Percentiles rank a stretch among this genome's conserved stretches.
Evolutionary conservation across 2,113 vertebrate genomes (phyloP).

Genomic region (Notothenia rossii): DNA sequence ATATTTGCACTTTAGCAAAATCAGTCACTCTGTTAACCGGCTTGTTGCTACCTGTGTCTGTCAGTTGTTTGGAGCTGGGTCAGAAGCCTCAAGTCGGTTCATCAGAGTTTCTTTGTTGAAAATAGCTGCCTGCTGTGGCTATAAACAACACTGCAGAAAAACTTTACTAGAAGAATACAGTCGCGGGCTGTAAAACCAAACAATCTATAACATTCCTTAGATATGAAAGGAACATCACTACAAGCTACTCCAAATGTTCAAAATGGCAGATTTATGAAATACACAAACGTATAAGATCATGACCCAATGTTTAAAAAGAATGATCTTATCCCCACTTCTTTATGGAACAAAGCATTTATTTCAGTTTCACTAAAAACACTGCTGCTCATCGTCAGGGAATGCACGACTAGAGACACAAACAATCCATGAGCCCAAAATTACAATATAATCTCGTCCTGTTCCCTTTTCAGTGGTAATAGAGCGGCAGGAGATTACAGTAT

Average conservation of each 20-base stretch:
- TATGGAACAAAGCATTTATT: conserved; percentile 1
- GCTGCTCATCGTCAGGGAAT: conserved; percentile 31
- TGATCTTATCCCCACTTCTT: neutral
- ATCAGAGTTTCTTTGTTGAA: conserved; percentile 1
- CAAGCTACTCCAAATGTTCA: neutral
- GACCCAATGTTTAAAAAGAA: neutral
- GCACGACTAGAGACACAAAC: neutral
- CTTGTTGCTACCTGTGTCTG: neutral
- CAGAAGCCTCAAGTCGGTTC: neutral
- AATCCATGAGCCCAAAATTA: conserved; percentile 48
- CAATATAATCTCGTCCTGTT: conserved; percentile 54
- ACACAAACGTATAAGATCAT: conserved; percentile 1
- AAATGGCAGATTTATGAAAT: neutral
- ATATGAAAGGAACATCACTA: neutral
- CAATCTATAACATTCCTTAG: neutral
- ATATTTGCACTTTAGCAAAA: neutral
- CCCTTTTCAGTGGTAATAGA: conserved; percentile 46
- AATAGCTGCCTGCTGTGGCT: conserved; percentile 11
- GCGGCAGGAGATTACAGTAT: conserved; percentile 50
- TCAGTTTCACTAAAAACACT: neutral
- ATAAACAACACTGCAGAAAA: neutral
- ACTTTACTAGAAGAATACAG: neutral
- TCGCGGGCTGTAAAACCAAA: neutral
- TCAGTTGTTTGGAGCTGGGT: neutral
- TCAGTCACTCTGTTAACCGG: neutral